Evolutionary conservation across 2,888 invertebrate genomes (phyloP).

Genomic region (Syritta pipiens): DNA sequence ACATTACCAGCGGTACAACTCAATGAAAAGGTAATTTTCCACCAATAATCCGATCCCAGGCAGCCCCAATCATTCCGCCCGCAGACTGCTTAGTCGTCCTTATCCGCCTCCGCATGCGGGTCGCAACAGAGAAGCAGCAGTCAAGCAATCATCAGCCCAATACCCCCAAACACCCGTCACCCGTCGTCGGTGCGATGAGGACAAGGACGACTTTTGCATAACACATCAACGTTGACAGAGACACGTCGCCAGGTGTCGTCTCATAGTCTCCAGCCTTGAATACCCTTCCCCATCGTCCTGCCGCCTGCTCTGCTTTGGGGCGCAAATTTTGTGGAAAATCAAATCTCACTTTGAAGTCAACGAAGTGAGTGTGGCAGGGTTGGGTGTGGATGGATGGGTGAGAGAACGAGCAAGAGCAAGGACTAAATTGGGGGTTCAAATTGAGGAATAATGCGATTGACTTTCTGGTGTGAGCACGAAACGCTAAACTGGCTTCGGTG

Average conservation of each 20-base stretch:
- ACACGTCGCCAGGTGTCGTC: slow-evolving; percentile 59
- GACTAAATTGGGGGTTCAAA: slow-evolving; percentile 54
- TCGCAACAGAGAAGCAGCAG: background rate
- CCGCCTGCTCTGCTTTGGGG: slow-evolving; percentile 4
- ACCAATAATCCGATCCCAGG: slow-evolving; percentile 54
- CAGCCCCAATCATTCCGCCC: background rate
- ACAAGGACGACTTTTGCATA: slow-evolving; percentile 45
- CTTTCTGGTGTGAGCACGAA: slow-evolving; percentile 60
- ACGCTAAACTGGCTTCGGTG: too few relatives aligned
- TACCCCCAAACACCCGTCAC: too few relatives aligned
- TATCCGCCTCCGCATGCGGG: background rate
- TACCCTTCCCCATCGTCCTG: too few relatives aligned
- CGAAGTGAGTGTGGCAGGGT: background rate
- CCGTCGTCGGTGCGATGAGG: background rate
- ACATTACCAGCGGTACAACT: slow-evolving; percentile 54
- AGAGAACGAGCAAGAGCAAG: background rate
- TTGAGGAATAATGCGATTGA: slow-evolving; percentile 65
- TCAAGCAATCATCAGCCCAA: slow-evolving; percentile 16
- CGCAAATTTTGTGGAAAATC: slow-evolving; percentile 68
- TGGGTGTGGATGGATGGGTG: slow-evolving; percentile 2
- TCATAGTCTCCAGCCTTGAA: slow-evolving; percentile 2
- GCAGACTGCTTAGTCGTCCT: background rate
- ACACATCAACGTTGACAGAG: slow-evolving; percentile 48
- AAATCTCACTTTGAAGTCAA: slow-evolving; percentile 66
- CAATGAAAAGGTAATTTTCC: slow-evolving; percentile 69